These are phyloP conservation scores for Typhlichthys subterraneus DNA, from an alignment of 2,797 vertebrate genomes.

Conservation along the genomic window DNA sequence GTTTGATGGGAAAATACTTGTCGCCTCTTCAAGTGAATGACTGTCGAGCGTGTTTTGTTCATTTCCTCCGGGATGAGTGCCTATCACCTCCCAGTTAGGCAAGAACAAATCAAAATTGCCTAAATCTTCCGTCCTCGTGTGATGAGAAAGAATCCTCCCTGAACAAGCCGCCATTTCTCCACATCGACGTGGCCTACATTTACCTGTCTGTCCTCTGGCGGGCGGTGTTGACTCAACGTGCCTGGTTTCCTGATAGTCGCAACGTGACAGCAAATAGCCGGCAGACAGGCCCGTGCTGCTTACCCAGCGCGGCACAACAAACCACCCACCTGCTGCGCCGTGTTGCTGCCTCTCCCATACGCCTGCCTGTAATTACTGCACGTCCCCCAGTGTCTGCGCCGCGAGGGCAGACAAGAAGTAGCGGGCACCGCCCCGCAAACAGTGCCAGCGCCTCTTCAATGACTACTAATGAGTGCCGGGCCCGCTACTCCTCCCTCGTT, in stretches of 20 bases:
- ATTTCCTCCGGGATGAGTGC: constrained; percentile 17
- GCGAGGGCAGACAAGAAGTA: constrained; percentile 42
- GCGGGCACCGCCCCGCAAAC: constrained; percentile 60
- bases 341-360: constrained; percentile 53
- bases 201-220: constrained; percentile 50
- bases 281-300: constrained; percentile 66
- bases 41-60: constrained; percentile 18
- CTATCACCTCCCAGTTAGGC: background rate
- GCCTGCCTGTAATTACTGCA: constrained; percentile 72
- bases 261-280: constrained; percentile 46
- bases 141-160: constrained; percentile 33
- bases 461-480: constrained; percentile 71
- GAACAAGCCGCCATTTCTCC: constrained; percentile 57
- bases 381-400: constrained; percentile 53
- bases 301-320: constrained; percentile 69
- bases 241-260: constrained; percentile 47
- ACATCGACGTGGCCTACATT: constrained; percentile 48
- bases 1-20: constrained; percentile 24
- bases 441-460: constrained; percentile 52
- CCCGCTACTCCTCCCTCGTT: constrained; percentile 26
- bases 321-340: constrained; percentile 70
- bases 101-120: constrained; percentile 43
- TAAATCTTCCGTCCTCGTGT: constrained; percentile 31
- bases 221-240: constrained; percentile 61
- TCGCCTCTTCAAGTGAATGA: constrained; percentile 19